A percentile compares a stretch with the other conserved stretches of the same genome.
phyloP scores from a whole-genome alignment of 2,888 invertebrate species.

The Lingula anatina region DNA sequence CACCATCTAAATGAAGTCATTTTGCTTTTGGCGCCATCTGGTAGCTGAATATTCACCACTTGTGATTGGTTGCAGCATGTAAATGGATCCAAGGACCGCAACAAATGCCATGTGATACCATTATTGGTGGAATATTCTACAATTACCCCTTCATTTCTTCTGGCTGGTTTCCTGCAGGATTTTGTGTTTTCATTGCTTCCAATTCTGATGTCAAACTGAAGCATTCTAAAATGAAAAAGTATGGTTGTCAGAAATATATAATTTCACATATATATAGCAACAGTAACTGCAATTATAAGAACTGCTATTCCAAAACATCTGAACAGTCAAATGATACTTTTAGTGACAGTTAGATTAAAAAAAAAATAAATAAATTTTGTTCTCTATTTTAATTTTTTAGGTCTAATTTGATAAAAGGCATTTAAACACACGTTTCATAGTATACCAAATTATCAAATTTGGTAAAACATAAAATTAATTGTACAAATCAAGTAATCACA shows the following conservation, averaged over 20 bases:
- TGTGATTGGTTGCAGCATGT: slow-evolving; percentile 30
- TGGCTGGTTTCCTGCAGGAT: slow-evolving; percentile 31
- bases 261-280: background rate
- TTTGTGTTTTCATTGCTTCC: slow-evolving; percentile 29
- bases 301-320: background rate
- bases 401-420: too few species aligned
- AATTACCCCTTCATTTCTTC: slow-evolving; percentile 43
- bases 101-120: slow-evolving; percentile 44
- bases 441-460: too few species aligned
- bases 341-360: too few species aligned
- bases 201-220: slow-evolving; percentile 48
- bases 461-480: too few species aligned
- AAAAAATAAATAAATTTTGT: too few species aligned
- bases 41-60: slow-evolving; percentile 38
- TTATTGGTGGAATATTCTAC: slow-evolving; percentile 48
- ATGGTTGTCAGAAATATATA: background rate
- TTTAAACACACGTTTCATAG: too few species aligned
- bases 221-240: slow-evolving; percentile 22
- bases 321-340: too few species aligned
- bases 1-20: slow-evolving; percentile 51
- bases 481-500: too few species aligned
- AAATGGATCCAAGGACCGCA: slow-evolving; percentile 38
- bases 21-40: slow-evolving; percentile 42
- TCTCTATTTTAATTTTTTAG: too few species aligned
- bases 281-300: background rate